A percentile compares a stretch with the other conserved stretches of the same genome.
phyloP scores from a whole-genome alignment of 2,888 invertebrate genomes.

The Pediacus dermestoides region DNA sequence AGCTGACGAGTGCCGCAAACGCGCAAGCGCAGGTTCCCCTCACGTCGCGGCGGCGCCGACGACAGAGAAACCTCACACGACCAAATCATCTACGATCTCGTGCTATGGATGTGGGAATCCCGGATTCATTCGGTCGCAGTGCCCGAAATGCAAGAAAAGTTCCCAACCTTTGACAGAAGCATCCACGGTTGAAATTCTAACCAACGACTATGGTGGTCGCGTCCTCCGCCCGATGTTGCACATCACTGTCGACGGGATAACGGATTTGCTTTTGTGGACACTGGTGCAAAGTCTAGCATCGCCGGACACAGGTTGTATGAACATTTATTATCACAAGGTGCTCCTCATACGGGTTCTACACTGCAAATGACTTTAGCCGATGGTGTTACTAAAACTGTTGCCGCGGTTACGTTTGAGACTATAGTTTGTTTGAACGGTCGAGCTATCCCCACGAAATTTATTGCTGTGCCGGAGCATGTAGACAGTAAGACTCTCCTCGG shows the following conservation, averaged over 20 bases:
- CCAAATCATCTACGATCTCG: neutral
- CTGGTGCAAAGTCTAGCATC: slow-evolving; percentile 1
- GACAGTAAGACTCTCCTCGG: slow-evolving; percentile 10
- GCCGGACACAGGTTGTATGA: slow-evolving; percentile 1
- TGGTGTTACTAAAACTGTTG: slow-evolving; percentile 1
- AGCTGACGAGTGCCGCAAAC: slow-evolving; percentile 12
- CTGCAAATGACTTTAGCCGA: slow-evolving; percentile 2
- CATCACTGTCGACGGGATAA: neutral
- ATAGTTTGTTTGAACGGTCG: neutral
- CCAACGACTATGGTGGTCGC: neutral
- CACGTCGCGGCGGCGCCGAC: neutral
- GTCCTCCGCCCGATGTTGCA: neutral
- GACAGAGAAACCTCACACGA: neutral
- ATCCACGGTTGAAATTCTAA: slow-evolving; percentile 1
- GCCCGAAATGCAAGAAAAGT: slow-evolving; percentile 1
- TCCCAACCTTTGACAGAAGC: neutral
- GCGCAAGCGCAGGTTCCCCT: neutral
- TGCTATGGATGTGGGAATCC: slow-evolving; percentile 2
- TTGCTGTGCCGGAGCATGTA: slow-evolving; percentile 7
- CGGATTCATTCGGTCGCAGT: slow-evolving; percentile 1
- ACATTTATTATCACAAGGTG: neutral
- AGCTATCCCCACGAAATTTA: slow-evolving; percentile 8
- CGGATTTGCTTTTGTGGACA: neutral
- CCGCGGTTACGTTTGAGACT: neutral
- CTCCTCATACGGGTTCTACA: neutral